These are phyloP conservation scores for Cenopis cana DNA, from an alignment of 2,888 invertebrate genomes.

Conservation along the genomic window DNA sequence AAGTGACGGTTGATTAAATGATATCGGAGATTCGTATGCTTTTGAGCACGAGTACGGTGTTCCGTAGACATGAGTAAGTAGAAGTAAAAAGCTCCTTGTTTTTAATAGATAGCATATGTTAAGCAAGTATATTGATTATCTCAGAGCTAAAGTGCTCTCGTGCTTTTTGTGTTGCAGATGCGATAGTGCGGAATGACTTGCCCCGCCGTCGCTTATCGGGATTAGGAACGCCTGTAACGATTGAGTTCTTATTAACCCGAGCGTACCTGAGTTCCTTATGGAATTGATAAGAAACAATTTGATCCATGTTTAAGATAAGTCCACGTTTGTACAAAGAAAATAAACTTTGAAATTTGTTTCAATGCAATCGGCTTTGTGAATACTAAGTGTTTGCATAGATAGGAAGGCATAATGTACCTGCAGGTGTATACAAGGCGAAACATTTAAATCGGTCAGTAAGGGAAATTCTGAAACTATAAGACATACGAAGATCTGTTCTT, in stretches of 20 bases:
- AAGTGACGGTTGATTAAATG: constrained; percentile 17
- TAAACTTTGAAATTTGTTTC: constrained; percentile 37
- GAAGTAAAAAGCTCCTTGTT: neutral
- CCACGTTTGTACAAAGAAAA: constrained; percentile 37
- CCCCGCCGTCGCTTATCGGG: constrained; percentile 69
- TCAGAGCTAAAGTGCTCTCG: neutral
- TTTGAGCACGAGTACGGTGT: neutral
- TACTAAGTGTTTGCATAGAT: constrained; percentile 19
- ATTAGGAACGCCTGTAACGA: constrained; percentile 62
- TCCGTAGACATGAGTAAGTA: neutral
- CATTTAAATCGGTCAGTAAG: no score
- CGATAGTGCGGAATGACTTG: constrained; percentile 68
- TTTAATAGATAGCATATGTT: constrained; percentile 8
- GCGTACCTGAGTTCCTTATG: constrained; percentile 40
- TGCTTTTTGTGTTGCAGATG: constrained; percentile 52
- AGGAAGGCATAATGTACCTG: neutral
- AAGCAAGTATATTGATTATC: constrained; percentile 3
- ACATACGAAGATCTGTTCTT: no score
- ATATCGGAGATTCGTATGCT: constrained; percentile 10
- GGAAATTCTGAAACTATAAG: no score
- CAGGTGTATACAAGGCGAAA: no score
- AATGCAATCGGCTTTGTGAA: constrained; percentile 68
- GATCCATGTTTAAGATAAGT: constrained; percentile 44
- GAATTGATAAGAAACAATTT: constrained; percentile 44
- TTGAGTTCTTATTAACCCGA: constrained; percentile 46